Evolutionary conservation across 2,888 invertebrate genomes (phyloP).

Genomic region (Lepidochitona cinerea): DNA sequence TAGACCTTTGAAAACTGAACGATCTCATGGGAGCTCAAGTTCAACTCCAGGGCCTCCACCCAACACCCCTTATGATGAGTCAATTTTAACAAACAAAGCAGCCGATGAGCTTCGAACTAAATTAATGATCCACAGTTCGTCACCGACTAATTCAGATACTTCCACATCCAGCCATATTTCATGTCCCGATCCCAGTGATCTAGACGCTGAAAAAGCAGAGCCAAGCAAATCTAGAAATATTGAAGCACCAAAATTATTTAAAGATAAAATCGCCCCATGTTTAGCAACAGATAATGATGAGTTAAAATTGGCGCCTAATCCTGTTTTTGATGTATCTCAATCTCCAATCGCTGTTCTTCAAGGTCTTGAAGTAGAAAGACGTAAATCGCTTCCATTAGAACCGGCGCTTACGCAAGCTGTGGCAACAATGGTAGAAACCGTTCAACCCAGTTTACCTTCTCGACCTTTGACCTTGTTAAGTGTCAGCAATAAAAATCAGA

Average conservation of each 20-base stretch:
- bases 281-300: too few species aligned
- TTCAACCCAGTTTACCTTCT: background rate
- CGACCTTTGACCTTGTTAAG: background rate
- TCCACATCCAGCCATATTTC: conserved; percentile 57
- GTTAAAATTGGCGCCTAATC: too few species aligned
- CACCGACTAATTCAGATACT: conserved; percentile 36
- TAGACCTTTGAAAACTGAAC: background rate
- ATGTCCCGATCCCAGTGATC: conserved; percentile 43
- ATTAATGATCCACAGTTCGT: conserved; percentile 14
- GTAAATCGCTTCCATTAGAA: background rate
- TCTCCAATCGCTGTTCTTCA: background rate
- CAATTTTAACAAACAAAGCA: conserved; percentile 46
- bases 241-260: background rate
- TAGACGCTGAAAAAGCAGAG: background rate
- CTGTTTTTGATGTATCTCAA: too few species aligned
- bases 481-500: background rate
- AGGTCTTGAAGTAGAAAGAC: background rate
- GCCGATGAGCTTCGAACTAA: conserved; percentile 45
- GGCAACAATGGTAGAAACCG: background rate
- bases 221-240: background rate
- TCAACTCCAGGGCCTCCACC: conserved; percentile 28
- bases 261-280: background rate
- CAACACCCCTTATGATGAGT: conserved; percentile 23
- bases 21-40: background rate
- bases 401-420: background rate